Conservation (phyloP, 2,113 vertebrate species). For the Eolophus roseicapilla region DNA sequence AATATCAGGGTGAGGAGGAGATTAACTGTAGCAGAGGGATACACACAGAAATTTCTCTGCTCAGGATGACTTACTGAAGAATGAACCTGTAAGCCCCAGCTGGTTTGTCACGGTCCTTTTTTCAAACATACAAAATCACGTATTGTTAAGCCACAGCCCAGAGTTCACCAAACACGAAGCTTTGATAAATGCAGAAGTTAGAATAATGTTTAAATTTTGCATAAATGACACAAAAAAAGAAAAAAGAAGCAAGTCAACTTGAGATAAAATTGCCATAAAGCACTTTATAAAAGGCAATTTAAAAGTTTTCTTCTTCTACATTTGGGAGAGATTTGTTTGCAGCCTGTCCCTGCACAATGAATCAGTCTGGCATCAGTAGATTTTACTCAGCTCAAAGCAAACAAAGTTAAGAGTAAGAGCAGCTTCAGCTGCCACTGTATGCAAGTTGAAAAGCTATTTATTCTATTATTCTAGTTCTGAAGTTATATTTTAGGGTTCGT, state of each 20-base stretch:
- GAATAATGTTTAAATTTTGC: constrained; percentile 32
- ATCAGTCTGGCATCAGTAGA: constrained; percentile 2
- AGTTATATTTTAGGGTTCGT: constrained; percentile 17
- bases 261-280: constrained; percentile 47
- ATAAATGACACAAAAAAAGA: constrained; percentile 22
- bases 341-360: background rate
- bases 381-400: constrained; percentile 14
- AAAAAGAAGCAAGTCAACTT: background rate
- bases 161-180: constrained; percentile 19
- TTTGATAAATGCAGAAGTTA: constrained; percentile 40
- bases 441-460: background rate
- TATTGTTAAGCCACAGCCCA: constrained; percentile 11
- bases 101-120: background rate
- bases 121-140: constrained; percentile 42
- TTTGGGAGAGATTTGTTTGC: background rate
- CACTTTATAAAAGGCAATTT: constrained; percentile 46
- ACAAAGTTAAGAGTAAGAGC: background rate
- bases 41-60: background rate
- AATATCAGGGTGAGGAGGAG: background rate
- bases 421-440: background rate
- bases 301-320: background rate
- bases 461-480: background rate
- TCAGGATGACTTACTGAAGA: background rate
- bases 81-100: background rate
- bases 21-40: background rate